Percentiles rank a stretch among this genome's conserved stretches.
phyloP scores from a whole-genome alignment of 2,113 vertebrate genomes.

The Nerophis ophidion region DNA sequence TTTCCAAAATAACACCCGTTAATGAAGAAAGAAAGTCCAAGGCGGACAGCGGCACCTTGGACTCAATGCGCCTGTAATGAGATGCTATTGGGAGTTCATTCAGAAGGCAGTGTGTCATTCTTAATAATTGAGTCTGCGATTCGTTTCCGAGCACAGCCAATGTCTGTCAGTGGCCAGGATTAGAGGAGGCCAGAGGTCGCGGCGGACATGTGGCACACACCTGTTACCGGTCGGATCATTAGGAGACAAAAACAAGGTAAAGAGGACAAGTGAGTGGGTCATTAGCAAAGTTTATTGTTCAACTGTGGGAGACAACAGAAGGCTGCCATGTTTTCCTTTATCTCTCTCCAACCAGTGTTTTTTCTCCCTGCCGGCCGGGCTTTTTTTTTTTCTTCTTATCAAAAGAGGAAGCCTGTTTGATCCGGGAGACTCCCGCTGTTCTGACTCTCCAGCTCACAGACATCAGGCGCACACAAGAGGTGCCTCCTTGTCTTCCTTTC shows the following conservation, averaged over 20 bases:
- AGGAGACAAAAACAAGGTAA: conserved; percentile 13
- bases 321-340: conserved; percentile 21
- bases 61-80: neutral
- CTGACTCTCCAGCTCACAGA: conserved; percentile 39
- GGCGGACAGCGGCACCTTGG: too few relatives aligned
- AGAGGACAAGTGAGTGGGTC: conserved; percentile 3
- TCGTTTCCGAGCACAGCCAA: neutral
- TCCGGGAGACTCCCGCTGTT: conserved; percentile 53
- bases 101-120: neutral
- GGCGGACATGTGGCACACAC: conserved; percentile 48
- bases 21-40: neutral
- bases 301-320: conserved; percentile 37
- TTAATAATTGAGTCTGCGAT: neutral
- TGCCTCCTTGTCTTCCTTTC: conserved; percentile 7
- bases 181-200: conserved; percentile 34
- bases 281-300: conserved; percentile 25
- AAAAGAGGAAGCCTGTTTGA: conserved; percentile 64
- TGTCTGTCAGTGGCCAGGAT: conserved; percentile 10
- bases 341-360: conserved; percentile 26
- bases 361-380: conserved; percentile 20
- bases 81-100: conserved; percentile 3
- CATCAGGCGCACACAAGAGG: conserved; percentile 29
- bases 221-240: conserved; percentile 31
- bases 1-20: neutral
- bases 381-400: conserved; percentile 35